Evolutionary conservation across 2,797 vertebrate genomes (phyloP).

Genomic region (Danio tinwini): DNA sequence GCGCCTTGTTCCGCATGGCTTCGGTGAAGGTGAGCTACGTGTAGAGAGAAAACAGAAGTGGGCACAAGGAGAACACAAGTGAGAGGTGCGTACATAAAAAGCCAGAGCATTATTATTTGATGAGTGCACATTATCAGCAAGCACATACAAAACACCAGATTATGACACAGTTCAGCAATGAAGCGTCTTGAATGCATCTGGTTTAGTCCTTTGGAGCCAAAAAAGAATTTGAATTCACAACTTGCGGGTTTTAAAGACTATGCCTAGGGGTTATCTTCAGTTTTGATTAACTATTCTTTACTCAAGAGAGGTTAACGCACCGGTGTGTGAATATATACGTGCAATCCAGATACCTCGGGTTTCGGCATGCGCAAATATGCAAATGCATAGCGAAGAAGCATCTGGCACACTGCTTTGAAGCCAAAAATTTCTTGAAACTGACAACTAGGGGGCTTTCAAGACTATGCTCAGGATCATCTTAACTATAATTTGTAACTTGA

Average conservation of each 20-base stretch:
- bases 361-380: no score
- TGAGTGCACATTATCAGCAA: slow-evolving; percentile 59
- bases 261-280: not conserved
- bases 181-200: slow-evolving; percentile 56
- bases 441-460: slow-evolving; percentile 35
- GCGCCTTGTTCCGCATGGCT: slow-evolving; percentile 99
- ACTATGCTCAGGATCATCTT: slow-evolving; percentile 9
- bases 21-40: slow-evolving; percentile 96
- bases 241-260: slow-evolving; percentile 25
- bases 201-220: slow-evolving; percentile 43
- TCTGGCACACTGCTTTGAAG: slow-evolving; percentile 53
- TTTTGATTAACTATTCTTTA: no score
- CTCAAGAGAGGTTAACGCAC: no score
- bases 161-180: slow-evolving; percentile 59
- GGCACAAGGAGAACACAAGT: slow-evolving; percentile 70
- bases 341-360: no score
- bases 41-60: slow-evolving; percentile 58
- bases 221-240: slow-evolving; percentile 35
- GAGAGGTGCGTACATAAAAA: slow-evolving; percentile 77
- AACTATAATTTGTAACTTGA: no score
- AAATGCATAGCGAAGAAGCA: not conserved
- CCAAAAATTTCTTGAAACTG: slow-evolving; percentile 29
- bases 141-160: slow-evolving; percentile 62
- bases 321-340: no score
- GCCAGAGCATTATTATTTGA: slow-evolving; percentile 36